Evolutionary conservation across 2,888 invertebrate genomes (phyloP).

Genomic region (Zaprionus bogoriensis): DNA sequence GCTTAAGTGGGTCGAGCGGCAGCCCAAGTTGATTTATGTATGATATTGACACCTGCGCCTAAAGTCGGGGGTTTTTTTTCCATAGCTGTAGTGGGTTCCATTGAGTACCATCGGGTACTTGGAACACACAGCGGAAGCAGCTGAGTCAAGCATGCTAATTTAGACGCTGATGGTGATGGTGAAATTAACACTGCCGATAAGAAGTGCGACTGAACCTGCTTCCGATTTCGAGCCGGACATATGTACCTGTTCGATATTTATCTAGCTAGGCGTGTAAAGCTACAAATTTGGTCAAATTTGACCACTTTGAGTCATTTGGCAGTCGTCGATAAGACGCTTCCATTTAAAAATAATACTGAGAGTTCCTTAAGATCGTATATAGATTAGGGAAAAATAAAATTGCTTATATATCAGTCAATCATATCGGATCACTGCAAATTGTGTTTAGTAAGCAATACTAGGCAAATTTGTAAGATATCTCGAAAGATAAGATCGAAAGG

Average conservation of each 20-base stretch:
- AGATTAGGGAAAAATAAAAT: too few species aligned
- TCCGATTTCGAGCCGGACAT: neutral
- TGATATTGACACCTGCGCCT: conserved; percentile 4
- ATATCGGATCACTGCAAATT: too few species aligned
- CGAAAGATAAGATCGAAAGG: too few species aligned
- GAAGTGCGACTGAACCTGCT: neutral
- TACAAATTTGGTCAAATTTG: neutral
- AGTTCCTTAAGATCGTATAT: too few species aligned
- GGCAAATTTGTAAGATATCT: too few species aligned
- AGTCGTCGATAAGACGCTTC: too few species aligned
- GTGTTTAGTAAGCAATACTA: too few species aligned
- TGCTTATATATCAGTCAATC: too few species aligned
- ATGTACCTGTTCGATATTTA: neutral
- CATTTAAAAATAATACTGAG: too few species aligned
- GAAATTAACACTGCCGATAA: neutral
- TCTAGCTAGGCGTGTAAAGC: too few species aligned
- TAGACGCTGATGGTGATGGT: neutral
- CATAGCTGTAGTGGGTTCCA: neutral
- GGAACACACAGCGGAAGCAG: neutral
- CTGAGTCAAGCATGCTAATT: conserved; percentile 17
- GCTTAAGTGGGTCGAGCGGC: conserved; percentile 11
- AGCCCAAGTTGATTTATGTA: neutral
- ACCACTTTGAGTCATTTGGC: conserved; percentile 6
- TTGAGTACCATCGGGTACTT: neutral
- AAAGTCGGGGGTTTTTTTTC: conserved; percentile 4